Base-by-base conservation (phyloP, 1,140 invertebrate species). In the Drosophila tropicalis region DNA sequence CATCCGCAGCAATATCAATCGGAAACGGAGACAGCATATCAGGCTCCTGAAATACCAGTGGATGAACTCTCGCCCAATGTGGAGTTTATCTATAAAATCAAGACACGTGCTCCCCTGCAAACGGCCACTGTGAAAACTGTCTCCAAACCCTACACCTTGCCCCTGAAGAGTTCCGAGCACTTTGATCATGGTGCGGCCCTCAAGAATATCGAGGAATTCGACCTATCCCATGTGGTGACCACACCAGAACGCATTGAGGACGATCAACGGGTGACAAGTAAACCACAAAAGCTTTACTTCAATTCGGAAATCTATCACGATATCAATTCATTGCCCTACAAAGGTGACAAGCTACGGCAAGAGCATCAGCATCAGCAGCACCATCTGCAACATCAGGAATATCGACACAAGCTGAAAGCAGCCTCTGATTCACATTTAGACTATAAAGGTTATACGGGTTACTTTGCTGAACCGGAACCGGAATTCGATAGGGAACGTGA, bases 261-360 rank as follows among this genome's bases (percentile, higher is more conserved):
- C 17, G 70, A 76, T 9, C 39, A 73, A 2, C 9, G 61, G 12
- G 67, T 65, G 10, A 72, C 66, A 0, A 72, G 17, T 6, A 92
- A 92, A 36, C 76, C 76, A 0, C 83, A 84, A 12, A 92, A 92
- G 19, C 55, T 92, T 2, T 91, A 91, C 15, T 91, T 92, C 54
- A 92, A 92, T 34, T 91, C 89, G 6, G 89, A 92, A 25, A 92
- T 90, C 34, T 92, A 92, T 70, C 91, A 91, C 19, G 91, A 92
- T 47, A 91, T 92, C 15, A 92, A 92, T 39, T 81, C 91, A 1
- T 15, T 92, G 77, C 81, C 90, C 1, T 92, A 90, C 62, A 92
- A 90, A 39, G 67, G 65, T 2, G 79, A 91, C 6, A 85, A 89
- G 62, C 22, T 72, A 25, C 78, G 74, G 4, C 65, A 44, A 25